phyloP scores from a whole-genome alignment of 2,113 vertebrate species.

The Mohoua ochrocephala region DNA sequence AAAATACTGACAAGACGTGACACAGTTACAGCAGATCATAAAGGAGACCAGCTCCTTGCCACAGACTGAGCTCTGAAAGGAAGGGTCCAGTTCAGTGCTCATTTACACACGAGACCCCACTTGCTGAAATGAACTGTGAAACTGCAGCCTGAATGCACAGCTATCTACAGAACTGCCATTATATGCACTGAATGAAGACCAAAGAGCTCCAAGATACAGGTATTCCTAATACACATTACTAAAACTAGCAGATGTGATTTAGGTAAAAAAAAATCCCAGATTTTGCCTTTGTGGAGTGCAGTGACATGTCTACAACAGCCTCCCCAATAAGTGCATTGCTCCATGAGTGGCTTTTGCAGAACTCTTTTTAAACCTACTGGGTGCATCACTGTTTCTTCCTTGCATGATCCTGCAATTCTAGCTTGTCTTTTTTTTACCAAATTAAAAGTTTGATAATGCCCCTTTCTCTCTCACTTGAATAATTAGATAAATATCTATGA shows the following conservation, averaged over 20 bases:
- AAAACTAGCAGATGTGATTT: background rate
- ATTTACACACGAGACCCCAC: background rate
- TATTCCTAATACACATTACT: background rate
- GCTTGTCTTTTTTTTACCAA: background rate
- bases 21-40: background rate
- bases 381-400: background rate
- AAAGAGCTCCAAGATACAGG: background rate
- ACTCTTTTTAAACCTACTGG: background rate
- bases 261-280: constrained; percentile 2
- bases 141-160: background rate
- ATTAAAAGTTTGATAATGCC: background rate
- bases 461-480: background rate
- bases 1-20: background rate
- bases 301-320: background rate
- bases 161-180: background rate
- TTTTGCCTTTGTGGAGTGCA: background rate
- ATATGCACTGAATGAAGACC: background rate
- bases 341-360: background rate
- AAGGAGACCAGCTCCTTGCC: constrained; percentile 17
- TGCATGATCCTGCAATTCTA: background rate
- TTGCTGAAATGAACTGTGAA: background rate
- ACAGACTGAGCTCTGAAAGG: background rate
- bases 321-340: background rate
- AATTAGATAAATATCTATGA: background rate
- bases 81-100: background rate